These are phyloP conservation scores for Ophion ellenae DNA, from an alignment of 2,888 invertebrate species.

Conservation along the genomic window DNA sequence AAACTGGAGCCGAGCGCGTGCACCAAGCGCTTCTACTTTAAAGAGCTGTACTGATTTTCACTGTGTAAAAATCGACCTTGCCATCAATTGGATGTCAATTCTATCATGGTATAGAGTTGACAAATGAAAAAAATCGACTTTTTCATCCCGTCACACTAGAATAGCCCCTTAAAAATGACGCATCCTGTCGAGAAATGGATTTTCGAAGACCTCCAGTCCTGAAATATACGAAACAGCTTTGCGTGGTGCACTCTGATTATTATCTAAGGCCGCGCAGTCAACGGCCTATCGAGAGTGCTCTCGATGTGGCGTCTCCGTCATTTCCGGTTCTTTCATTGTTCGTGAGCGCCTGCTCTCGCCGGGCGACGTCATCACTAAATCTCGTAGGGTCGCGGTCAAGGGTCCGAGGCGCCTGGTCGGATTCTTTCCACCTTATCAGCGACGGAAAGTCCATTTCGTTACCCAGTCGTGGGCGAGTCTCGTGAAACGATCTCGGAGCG, in stretches of 20 bases:
- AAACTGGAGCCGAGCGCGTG: too few species aligned
- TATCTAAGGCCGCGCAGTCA: conserved; percentile 31
- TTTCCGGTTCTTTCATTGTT: conserved; percentile 42
- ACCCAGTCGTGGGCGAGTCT: conserved; percentile 59
- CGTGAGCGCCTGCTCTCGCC: neutral
- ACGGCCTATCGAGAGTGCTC: conserved; percentile 34
- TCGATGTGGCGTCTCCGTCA: conserved; percentile 34
- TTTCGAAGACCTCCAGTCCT: neutral
- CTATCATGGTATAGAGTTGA: too few species aligned
- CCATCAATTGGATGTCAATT: too few species aligned
- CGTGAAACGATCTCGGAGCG: conserved; percentile 51
- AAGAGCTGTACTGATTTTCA: too few species aligned
- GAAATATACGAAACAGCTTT: conserved; percentile 22
- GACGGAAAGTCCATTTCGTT: conserved; percentile 65
- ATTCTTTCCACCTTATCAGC: conserved; percentile 57
- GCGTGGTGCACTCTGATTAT: conserved; percentile 10
- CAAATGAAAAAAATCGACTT: too few species aligned
- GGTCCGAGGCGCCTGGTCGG: conserved; percentile 44
- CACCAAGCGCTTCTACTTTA: too few species aligned
- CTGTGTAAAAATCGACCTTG: too few species aligned
- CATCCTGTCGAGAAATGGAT: neutral
- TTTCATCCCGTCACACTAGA: too few species aligned
- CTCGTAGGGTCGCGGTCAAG: conserved; percentile 35
- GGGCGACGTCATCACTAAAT: conserved; percentile 26
- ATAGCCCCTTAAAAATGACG: conserved; percentile 4